Evolutionary conservation across 2,797 vertebrate species (phyloP), one percentile per base, ranked within the genome.

Genomic region (Urosaurus nigricauda): DNA sequence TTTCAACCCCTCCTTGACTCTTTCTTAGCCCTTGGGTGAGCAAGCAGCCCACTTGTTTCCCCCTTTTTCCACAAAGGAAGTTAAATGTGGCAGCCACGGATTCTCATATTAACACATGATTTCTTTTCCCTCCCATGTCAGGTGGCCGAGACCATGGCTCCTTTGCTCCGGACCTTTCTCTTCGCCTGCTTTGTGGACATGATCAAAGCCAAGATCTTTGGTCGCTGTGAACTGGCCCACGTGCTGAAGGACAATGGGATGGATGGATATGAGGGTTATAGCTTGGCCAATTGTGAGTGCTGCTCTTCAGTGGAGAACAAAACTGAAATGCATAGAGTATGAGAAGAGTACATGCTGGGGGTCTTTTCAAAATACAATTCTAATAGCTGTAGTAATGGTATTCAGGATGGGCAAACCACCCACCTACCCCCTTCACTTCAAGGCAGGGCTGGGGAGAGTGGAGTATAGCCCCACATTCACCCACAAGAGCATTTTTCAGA

Each of bases 221-320:
- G 94, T 0, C 80, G 81, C 51, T 98, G 98, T 11, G 91, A 97
- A 58, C 94, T 94, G 90, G 96, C 96, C 60, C 87, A 68, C 0
- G 0, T 24, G 26, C 92, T 98, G 24, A 95, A 97, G 77, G 56
- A 13, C 1, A 17, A 92, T 0, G 96, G 96, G 16, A 87, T 98
- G 95, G 95, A 95, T 0, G 95, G 94, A 0, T 97, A 92, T 29
- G 0, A 1, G 0, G 95, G 94, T 16, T 58, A 94, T 91, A 96
- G 94, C 91, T 93, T 98, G 83, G 93, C 96, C 4, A 87, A 94
- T 92, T 97, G 96, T 97, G 90, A 97, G 97, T 95, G 92, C 29
- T 5, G 16, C 40, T 40, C 4, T 19, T 14, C 12, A 12, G 29
- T 16, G 17, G 24, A 78, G 56, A 17, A 47, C n/a, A 37, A 37